Conservation (phyloP, 2,797 vertebrate species). For the Phoeniculus purpureus region DNA sequence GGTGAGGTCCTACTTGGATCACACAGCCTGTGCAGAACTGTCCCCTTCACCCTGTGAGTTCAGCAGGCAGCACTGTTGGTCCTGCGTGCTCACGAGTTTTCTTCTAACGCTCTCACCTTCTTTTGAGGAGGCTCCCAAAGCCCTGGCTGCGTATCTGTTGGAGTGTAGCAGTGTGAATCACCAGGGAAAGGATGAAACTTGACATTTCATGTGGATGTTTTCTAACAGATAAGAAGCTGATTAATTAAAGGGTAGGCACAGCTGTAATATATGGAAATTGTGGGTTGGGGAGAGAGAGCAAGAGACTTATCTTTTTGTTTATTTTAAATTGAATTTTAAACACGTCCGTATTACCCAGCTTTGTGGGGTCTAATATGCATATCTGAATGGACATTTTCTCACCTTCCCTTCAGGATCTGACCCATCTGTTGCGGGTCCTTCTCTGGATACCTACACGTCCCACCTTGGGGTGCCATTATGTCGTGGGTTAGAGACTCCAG, state of each 20-base stretch:
- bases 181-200: background rate
- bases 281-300: background rate
- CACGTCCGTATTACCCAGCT: background rate
- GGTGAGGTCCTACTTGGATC: background rate
- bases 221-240: background rate
- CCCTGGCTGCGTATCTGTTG: background rate
- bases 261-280: background rate
- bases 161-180: background rate
- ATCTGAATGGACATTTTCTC: background rate
- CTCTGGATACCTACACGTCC: too few species aligned
- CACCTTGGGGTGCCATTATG: too few species aligned
- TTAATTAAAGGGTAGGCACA: background rate
- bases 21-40: accelerated
- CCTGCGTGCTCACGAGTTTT: background rate
- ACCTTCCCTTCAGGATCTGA: background rate
- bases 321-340: background rate
- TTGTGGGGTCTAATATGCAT: background rate
- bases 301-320: background rate
- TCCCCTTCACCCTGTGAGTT: background rate
- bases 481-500: too few species aligned
- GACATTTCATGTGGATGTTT: background rate
- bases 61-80: background rate
- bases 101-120: background rate
- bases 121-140: background rate
- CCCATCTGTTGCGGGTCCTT: too few species aligned